Evolutionary conservation across 2,113 vertebrate genomes (phyloP).

Genomic region (Tupaia tana): DNA sequence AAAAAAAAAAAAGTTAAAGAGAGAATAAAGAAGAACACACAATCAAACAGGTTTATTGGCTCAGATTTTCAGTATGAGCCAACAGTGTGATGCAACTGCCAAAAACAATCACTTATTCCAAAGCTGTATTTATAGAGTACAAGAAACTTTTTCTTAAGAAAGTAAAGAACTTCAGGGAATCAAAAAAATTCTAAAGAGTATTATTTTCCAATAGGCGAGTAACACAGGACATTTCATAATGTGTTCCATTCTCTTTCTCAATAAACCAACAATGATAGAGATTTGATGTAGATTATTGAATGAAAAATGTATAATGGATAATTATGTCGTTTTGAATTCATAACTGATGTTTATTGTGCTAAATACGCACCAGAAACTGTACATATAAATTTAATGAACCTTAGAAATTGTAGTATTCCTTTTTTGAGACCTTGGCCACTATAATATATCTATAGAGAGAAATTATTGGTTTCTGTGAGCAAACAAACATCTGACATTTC

Average conservation of each 20-base stretch:
- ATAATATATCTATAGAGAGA: neutral
- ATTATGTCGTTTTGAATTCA: neutral
- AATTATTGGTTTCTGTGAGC: constrained; percentile 24
- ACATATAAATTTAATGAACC: neutral
- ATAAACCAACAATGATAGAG: neutral
- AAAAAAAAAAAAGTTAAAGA: neutral
- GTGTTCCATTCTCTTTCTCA: neutral
- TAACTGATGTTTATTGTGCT: neutral
- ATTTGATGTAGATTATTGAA: neutral
- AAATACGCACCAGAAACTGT: neutral
- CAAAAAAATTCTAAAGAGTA: neutral
- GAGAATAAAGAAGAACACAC: neutral
- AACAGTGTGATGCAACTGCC: neutral
- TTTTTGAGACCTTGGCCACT: neutral
- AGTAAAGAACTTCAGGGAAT: neutral
- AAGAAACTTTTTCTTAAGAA: neutral
- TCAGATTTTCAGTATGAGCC: neutral
- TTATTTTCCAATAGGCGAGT: neutral
- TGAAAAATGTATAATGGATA: neutral
- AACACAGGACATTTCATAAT: neutral
- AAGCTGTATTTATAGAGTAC: neutral
- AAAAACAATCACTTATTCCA: neutral
- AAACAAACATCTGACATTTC: constrained; percentile 57
- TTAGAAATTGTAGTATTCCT: neutral
- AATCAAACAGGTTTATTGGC: neutral